phyloP scores from a whole-genome alignment of 1,140 invertebrate species.

The Ectropis grisescens region DNA sequence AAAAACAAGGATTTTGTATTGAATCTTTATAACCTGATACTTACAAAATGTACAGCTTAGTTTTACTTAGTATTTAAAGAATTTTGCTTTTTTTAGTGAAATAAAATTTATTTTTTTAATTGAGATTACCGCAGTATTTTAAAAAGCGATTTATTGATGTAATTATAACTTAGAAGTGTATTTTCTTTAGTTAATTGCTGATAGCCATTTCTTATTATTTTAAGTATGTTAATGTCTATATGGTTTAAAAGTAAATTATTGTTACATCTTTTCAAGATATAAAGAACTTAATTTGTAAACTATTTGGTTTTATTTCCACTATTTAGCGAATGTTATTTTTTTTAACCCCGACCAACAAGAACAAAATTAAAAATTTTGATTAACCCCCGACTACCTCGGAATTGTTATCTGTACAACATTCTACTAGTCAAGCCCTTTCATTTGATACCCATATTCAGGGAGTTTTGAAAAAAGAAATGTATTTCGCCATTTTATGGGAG shows the following conservation, averaged over 20 bases:
- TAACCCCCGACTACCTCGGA: too few relatives aligned
- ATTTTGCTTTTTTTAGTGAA: too few relatives aligned
- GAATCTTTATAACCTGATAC: conserved; percentile 12
- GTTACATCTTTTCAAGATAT: conserved; percentile 53
- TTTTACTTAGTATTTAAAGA: conserved; percentile 17
- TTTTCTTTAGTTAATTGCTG: conserved; percentile 22
- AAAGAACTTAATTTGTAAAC: conserved; percentile 59
- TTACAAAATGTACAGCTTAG: conserved; percentile 9
- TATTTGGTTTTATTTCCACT: too few relatives aligned
- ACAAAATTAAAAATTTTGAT: too few relatives aligned
- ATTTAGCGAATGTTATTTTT: too few relatives aligned
- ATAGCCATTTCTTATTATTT: conserved; percentile 46
- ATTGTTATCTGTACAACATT: too few relatives aligned
- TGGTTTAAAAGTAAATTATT: conserved; percentile 53
- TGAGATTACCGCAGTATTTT: conserved; percentile 53
- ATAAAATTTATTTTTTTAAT: conserved; percentile 10
- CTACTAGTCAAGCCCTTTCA: too few relatives aligned
- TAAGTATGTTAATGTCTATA: conserved; percentile 48
- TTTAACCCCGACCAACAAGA: too few relatives aligned
- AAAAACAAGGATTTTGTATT: not conserved
- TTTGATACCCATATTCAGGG: too few relatives aligned
- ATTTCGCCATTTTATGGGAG: too few relatives aligned
- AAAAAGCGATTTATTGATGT: conserved; percentile 12
- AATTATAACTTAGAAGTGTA: too few relatives aligned
- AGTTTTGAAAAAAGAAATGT: too few relatives aligned